Conservation (phyloP, 2,113 vertebrate species). For the Empidonax traillii region DNA sequence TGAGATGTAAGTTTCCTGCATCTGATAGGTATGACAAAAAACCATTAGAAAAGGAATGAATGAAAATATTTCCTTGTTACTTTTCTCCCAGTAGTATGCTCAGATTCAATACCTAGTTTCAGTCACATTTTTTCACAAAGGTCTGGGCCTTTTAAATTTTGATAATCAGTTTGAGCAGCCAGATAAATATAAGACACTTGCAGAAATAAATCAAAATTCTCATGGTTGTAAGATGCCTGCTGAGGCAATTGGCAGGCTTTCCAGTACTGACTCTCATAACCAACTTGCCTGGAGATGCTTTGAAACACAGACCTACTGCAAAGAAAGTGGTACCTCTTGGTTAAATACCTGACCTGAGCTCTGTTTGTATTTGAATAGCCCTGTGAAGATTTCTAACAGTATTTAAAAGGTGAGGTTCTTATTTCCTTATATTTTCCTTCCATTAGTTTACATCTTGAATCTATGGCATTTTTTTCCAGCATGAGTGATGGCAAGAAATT, state of each 20-base stretch:
- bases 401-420: background rate
- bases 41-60: background rate
- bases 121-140: background rate
- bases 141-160: background rate
- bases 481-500: background rate
- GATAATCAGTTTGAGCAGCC: background rate
- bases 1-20: background rate
- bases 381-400: background rate
- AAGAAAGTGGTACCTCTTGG: background rate
- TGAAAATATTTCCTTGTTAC: background rate
- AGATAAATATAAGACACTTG: background rate
- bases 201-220: background rate
- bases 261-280: background rate
- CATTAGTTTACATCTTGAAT: background rate
- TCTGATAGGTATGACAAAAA: background rate
- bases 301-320: background rate
- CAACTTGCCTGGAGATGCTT: background rate
- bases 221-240: background rate
- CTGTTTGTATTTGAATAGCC: background rate
- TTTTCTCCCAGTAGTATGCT: background rate
- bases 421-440: background rate
- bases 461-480: background rate
- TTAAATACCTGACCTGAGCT: background rate
- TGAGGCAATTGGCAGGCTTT: constrained; percentile 14
- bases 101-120: background rate